Conservation (phyloP, 2,888 invertebrate genomes). For the Stomorhina lunata region DNA sequence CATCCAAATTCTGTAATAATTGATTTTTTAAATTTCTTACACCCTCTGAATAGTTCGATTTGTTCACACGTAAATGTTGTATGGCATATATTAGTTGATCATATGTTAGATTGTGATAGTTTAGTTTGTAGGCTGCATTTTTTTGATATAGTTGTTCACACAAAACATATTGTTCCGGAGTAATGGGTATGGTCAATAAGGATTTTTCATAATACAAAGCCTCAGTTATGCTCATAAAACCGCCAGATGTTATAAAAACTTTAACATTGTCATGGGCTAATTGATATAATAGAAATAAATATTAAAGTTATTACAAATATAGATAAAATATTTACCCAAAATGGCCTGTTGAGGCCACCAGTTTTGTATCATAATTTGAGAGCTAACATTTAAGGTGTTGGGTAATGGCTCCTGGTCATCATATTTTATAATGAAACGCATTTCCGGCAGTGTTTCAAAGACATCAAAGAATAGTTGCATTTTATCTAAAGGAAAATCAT, state of each 20-base stretch:
- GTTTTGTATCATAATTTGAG: constrained; percentile 74
- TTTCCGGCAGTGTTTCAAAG: constrained; percentile 73
- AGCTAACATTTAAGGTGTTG: constrained; percentile 74
- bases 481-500: constrained; percentile 77
- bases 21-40: constrained; percentile 70
- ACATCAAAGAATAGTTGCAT: constrained; percentile 73
- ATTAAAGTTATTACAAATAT: not conserved
- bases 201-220: constrained; percentile 81
- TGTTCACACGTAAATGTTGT: constrained; percentile 76
- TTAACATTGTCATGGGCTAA: constrained; percentile 82
- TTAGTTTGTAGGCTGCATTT: constrained; percentile 78
- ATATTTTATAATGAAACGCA: constrained; percentile 81
- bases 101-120: constrained; percentile 78
- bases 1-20: constrained; percentile 66
- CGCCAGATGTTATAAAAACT: constrained; percentile 83
- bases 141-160: constrained; percentile 78
- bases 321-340: constrained; percentile 72
- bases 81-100: constrained; percentile 78
- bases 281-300: no score
- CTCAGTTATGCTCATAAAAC: constrained; percentile 82
- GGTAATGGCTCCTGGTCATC: constrained; percentile 75
- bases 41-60: constrained; percentile 69
- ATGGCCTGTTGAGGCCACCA: constrained; percentile 79
- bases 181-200: constrained; percentile 81
- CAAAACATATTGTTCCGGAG: constrained; percentile 81